Evolutionary conservation across 1,140 invertebrate species (phyloP).

Genomic region (Pachypsylla venusta): DNA sequence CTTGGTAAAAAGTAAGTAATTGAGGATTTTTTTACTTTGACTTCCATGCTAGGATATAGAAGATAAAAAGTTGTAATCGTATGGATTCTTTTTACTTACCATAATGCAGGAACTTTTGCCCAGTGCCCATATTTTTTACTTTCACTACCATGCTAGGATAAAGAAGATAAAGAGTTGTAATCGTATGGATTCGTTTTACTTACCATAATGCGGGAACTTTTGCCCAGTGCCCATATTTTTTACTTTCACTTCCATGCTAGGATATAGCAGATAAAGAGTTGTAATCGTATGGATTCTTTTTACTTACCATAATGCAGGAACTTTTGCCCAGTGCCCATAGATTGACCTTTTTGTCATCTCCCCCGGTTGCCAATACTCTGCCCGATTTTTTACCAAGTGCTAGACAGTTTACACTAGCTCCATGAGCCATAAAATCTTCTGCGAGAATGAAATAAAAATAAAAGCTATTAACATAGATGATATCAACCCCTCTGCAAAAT

Average conservation of each 20-base stretch:
- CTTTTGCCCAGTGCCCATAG: conserved; percentile 92
- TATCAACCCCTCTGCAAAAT: not conserved
- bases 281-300: not conserved
- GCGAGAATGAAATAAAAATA: conserved; percentile 26
- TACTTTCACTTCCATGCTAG: not conserved
- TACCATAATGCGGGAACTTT: not conserved
- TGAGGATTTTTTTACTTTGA: no score
- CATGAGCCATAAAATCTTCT: conserved; percentile 85
- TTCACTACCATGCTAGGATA: not conserved
- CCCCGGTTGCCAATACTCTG: conserved; percentile 87
- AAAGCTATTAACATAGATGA: not conserved
- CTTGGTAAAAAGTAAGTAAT: no score
- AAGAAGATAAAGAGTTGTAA: not conserved
- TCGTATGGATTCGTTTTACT: not conserved
- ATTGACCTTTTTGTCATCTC: conserved; percentile 95
- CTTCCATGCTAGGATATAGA: not conserved
- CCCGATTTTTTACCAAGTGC: conserved; percentile 82
- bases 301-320: conserved; percentile 82
- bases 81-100: not conserved
- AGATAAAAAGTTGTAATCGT: not conserved
- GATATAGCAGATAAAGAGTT: not conserved
- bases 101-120: not conserved
- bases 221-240: conserved; percentile 24
- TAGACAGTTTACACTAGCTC: conserved; percentile 75
- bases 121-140: no score